phyloP scores from a whole-genome alignment of 2,888 invertebrate genomes.

The Nephrotoma flavescens region DNA sequence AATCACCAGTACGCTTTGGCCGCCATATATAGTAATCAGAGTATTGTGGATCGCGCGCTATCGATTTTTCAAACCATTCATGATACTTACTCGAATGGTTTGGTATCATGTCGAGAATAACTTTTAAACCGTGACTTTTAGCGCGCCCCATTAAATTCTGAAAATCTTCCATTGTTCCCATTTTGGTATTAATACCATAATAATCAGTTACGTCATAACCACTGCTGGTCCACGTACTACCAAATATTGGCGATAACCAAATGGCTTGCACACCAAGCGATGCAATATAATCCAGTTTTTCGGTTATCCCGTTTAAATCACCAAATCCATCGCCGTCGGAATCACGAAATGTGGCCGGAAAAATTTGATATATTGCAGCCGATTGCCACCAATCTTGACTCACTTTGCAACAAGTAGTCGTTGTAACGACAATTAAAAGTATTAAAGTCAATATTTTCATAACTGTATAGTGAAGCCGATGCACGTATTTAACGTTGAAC shows the following conservation, averaged over 20 bases:
- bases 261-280: conserved; percentile 51
- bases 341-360: conserved; percentile 74
- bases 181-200: conserved; percentile 41
- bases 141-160: conserved; percentile 28
- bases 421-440: not conserved
- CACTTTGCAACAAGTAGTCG: not conserved
- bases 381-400: not conserved
- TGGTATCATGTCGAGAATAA: conserved; percentile 53
- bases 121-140: conserved; percentile 37
- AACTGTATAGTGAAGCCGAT: not conserved
- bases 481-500: not conserved
- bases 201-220: conserved; percentile 67
- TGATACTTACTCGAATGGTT: conserved; percentile 70
- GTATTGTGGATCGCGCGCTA: conserved; percentile 42
- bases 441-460: not conserved
- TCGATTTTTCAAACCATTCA: conserved; percentile 69
- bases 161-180: conserved; percentile 43
- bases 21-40: conserved; percentile 67
- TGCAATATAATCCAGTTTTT: conserved; percentile 37
- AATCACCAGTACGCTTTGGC: conserved; percentile 34
- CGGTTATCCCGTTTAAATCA: conserved; percentile 56
- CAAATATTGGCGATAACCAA: conserved; percentile 61
- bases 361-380: conserved; percentile 53
- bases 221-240: conserved; percentile 60
- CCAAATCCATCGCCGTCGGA: conserved; percentile 71